Conservation (phyloP, 2,888 invertebrate genomes). For the Meandrusa payeni region DNA sequence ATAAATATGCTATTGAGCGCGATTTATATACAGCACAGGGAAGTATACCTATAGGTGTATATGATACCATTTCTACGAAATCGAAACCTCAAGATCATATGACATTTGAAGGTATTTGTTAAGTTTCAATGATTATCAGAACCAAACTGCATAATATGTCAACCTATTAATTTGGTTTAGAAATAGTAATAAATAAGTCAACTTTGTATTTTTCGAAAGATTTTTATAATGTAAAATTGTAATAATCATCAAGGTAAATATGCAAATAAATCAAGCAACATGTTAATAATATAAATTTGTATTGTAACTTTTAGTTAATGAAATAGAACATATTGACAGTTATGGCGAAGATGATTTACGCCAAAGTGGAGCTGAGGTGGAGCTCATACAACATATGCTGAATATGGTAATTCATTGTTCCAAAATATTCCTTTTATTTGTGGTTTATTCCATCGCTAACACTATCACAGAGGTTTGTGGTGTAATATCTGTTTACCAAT, state of each 20-base stretch:
- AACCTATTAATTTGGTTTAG: no score
- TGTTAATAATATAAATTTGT: neutral
- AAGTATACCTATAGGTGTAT: constrained; percentile 15
- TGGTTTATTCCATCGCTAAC: no score
- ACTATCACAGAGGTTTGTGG: no score
- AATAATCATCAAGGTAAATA: no score
- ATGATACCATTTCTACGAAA: constrained; percentile 4
- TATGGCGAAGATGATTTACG: constrained; percentile 35
- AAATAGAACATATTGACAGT: constrained; percentile 41
- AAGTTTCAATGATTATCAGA: no score
- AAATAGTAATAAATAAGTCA: no score
- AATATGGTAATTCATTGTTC: constrained; percentile 39
- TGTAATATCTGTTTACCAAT: no score
- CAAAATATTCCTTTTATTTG: no score
- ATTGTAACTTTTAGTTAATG: constrained; percentile 44
- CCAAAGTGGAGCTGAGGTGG: constrained; percentile 41
- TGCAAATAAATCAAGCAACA: no score
- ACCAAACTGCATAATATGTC: no score
- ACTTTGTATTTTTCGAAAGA: no score
- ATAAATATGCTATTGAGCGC: constrained; percentile 12
- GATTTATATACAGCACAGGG: constrained; percentile 20
- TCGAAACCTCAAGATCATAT: constrained; percentile 9
- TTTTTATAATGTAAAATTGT: no score
- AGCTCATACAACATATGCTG: constrained; percentile 50
- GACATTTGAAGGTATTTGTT: constrained; percentile 9